Base-by-base conservation (phyloP, 1,140 invertebrate genomes). In the Brachionus manjavacas region DNA sequence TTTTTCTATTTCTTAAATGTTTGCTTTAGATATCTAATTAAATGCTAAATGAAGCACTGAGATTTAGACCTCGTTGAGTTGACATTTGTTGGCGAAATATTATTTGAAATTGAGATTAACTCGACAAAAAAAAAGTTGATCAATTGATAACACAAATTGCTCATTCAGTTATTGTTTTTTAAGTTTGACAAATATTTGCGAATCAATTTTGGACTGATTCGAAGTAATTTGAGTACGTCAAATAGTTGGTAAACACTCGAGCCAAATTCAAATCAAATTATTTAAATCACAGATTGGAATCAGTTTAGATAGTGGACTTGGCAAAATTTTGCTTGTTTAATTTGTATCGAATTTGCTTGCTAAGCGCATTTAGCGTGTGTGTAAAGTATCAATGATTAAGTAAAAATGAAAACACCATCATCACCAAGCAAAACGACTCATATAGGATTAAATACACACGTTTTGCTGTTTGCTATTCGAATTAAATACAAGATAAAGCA, bases 381-480 rank as follows among this genome's bases (percentile, higher is more conserved):
- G 20, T 60, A 60, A 23, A 60, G 52, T 60, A 60, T 60, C 52
- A 68, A 31, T 68, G 31, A 68, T 31, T 31, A 68, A 68, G 31
- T 68, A n/a, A 39, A 39, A 31, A 31, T 31, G 25, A 68, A 68
- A 68, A 68, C 66, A 68, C 52, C 31, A 35, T 6, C 31, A 35
- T 6, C 52, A 60, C 52, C 52, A 60, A 60, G 52, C 20, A 60
- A 60, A 60, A 60, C n/a, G 52, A 60, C 20, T 60, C 52, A 60
- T 41, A 72, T 39, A 72, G 35, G 68, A 72, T 72, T 72, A 72
- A 72, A 72, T 72, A 43, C 68, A 72, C 68, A 72, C 68, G 68
- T 72, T 72, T 72, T 72, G 31, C 14, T 72, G 46, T 72, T 72
- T 72, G 20, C 43, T 72, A 20, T 72, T 72, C 39, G 68, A 41